phyloP scores from a whole-genome alignment of 2,797 vertebrate genomes.

The Amniataba percoides region DNA sequence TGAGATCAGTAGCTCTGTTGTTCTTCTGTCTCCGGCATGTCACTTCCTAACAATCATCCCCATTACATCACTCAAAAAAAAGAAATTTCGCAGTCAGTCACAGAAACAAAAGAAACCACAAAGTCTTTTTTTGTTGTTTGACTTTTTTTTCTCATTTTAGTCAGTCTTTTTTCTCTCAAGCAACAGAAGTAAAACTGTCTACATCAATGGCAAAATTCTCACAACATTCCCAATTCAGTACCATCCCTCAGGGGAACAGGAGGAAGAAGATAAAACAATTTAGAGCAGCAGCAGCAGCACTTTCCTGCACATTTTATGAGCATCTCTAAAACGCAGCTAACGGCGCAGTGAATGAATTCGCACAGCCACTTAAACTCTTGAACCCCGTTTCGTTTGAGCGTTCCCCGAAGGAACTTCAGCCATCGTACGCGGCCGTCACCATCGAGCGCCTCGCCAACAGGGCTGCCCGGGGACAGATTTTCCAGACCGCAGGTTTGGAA shows the following conservation, averaged over 20 bases:
- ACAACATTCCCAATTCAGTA: slow-evolving; percentile 72
- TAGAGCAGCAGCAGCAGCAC: slow-evolving; percentile 68
- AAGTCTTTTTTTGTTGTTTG: slow-evolving; percentile 53
- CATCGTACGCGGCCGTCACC: slow-evolving; percentile 32
- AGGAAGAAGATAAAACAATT: slow-evolving; percentile 58
- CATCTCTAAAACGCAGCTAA: slow-evolving; percentile 48
- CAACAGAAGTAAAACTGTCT: slow-evolving; percentile 76
- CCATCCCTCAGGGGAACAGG: slow-evolving; percentile 53
- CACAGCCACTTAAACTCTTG: slow-evolving; percentile 39
- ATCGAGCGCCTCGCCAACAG: not conserved
- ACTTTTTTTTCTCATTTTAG: slow-evolving; percentile 59
- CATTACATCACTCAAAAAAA: slow-evolving; percentile 37
- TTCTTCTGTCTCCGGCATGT: slow-evolving; percentile 22
- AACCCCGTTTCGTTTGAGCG: slow-evolving; percentile 35
- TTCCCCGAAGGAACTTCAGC: slow-evolving; percentile 19
- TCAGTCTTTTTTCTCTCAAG: slow-evolving; percentile 65
- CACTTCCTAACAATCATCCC: slow-evolving; percentile 30
- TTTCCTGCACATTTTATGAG: slow-evolving; percentile 57
- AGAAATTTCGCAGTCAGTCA: slow-evolving; percentile 21
- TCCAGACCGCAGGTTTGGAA: slow-evolving; percentile 30
- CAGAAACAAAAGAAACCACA: slow-evolving; percentile 62
- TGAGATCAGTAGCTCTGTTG: slow-evolving; percentile 40
- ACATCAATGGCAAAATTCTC: slow-evolving; percentile 75
- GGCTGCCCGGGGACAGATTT: not conserved
- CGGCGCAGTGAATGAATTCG: slow-evolving; percentile 58